phyloP scores from a whole-genome alignment of 1,140 invertebrate species.

The Popillia japonica region DNA sequence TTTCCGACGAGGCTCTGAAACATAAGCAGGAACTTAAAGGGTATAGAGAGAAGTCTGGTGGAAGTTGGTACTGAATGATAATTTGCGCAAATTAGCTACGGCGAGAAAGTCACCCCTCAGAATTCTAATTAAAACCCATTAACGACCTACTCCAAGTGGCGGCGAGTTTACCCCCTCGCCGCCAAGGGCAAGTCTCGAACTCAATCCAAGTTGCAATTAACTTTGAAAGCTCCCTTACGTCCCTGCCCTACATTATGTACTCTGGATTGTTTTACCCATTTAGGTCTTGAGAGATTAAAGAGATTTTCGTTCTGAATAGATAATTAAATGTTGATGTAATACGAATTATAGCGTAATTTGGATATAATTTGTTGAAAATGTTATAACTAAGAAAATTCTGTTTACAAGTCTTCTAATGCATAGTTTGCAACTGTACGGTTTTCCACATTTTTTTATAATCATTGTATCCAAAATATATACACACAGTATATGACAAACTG shows the following conservation, averaged over 20 bases:
- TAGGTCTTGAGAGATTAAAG: neutral
- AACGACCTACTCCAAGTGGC: slow-evolving; percentile 32
- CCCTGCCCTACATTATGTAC: neutral
- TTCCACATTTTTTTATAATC: neutral
- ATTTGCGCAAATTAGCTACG: slow-evolving; percentile 30
- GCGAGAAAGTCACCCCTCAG: slow-evolving; percentile 30
- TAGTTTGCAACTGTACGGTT: too few relatives aligned
- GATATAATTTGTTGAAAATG: too few relatives aligned
- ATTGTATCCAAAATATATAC: neutral
- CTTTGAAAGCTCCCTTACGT: neutral
- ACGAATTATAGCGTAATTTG: neutral
- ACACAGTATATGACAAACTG: neutral
- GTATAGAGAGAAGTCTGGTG: slow-evolving; percentile 16
- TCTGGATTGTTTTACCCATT: neutral
- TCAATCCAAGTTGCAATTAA: neutral
- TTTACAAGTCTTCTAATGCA: too few relatives aligned
- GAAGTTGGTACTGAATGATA: slow-evolving; percentile 20
- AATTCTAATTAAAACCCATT: slow-evolving; percentile 24
- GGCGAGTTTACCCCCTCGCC: neutral
- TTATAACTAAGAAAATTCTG: too few relatives aligned
- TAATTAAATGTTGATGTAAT: neutral
- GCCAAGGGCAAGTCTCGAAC: neutral
- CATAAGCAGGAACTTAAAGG: slow-evolving; percentile 9
- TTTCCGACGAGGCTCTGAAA: slow-evolving; percentile 1
- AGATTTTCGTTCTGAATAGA: neutral